Evolutionary conservation across 2,888 invertebrate genomes (phyloP).

Genomic region (Phymatocera aterrima): DNA sequence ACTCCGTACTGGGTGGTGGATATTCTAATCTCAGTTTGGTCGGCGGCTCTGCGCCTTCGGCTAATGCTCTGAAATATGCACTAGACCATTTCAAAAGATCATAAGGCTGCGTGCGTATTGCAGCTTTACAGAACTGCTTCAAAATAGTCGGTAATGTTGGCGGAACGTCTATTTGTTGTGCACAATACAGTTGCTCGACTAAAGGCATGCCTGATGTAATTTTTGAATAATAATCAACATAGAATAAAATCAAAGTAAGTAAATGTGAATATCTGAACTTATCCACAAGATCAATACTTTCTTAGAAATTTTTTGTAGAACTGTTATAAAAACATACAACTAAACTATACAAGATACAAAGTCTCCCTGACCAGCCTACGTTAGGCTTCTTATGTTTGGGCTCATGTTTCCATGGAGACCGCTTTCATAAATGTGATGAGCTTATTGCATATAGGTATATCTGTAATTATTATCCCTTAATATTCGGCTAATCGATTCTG

Average conservation of each 20-base stretch:
- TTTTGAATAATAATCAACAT: background rate
- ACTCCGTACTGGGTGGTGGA: conserved; percentile 82
- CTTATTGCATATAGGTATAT: conserved; percentile 1
- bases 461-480: background rate
- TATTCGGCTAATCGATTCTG: background rate
- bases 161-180: conserved; percentile 89
- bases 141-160: conserved; percentile 89
- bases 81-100: conserved; percentile 91
- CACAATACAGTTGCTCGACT: conserved; percentile 85
- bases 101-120: conserved; percentile 92
- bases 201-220: conserved; percentile 64
- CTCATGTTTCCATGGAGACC: conserved; percentile 17
- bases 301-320: background rate
- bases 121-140: conserved; percentile 93
- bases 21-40: conserved; percentile 87
- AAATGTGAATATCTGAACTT: background rate
- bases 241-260: background rate
- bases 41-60: conserved; percentile 87
- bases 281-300: background rate
- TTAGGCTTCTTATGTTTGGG: conserved; percentile 8
- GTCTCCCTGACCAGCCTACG: background rate
- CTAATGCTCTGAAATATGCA: conserved; percentile 87
- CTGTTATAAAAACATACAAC: background rate
- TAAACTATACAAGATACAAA: background rate
- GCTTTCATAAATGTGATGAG: background rate